These are phyloP conservation scores for Kryptopterus vitreolus DNA, from an alignment of 2,797 vertebrate species.

Conservation along the genomic window DNA sequence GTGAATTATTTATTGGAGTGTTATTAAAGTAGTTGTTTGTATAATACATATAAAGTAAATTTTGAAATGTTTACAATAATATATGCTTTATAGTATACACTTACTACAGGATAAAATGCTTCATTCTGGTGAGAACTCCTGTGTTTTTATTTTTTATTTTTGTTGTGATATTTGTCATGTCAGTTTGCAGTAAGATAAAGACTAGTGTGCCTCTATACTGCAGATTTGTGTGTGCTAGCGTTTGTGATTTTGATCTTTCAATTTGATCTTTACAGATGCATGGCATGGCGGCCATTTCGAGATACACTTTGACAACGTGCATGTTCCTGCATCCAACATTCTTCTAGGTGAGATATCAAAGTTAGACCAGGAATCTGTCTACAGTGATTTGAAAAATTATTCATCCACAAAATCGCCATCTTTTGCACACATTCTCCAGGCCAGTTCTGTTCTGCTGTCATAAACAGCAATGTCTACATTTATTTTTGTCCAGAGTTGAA, in stretches of 20 bases:
- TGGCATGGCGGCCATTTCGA: constrained; percentile 93
- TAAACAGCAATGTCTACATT: no score
- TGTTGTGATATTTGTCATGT: no score
- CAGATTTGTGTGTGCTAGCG: not conserved
- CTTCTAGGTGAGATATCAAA: constrained; percentile 80
- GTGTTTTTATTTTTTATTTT: no score
- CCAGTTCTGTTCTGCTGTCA: no score
- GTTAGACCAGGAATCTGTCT: not conserved
- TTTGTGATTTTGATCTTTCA: constrained; percentile 14
- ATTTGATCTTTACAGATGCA: constrained; percentile 74
- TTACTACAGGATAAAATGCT: not conserved
- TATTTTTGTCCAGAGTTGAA: no score
- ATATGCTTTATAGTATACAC: not conserved
- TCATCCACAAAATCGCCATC: not conserved
- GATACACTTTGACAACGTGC: constrained; percentile 85
- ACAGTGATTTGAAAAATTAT: not conserved
- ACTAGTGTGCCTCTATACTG: not conserved
- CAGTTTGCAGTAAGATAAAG: not conserved
- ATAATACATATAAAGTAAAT: not conserved
- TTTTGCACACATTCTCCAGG: no score
- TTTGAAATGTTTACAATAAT: not conserved
- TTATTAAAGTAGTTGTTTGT: not conserved
- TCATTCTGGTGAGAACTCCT: not conserved
- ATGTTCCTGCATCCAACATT: constrained; percentile 82
- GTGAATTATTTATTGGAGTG: not conserved